Evolutionary conservation across 2,888 invertebrate genomes (phyloP), one percentile per base, ranked within the genome.

Genomic region (Epinotia bilunana): DNA sequence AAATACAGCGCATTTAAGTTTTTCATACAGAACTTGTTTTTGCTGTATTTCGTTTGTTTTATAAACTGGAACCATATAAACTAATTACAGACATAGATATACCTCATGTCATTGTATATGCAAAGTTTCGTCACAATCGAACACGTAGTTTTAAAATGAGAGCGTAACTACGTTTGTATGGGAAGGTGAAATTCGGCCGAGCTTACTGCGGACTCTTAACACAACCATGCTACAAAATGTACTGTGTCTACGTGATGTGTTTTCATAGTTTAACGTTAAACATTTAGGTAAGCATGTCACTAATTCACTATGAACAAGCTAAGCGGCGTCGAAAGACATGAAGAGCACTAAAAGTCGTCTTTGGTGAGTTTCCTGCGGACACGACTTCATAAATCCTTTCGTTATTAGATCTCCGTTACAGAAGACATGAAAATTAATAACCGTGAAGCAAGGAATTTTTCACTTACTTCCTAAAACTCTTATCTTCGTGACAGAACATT

Each of bases 371-470:
- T 89, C 88, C 88, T 86, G 86, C 79, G 74, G 79, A 77, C 79
- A 78, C 77, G 77, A 73, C 79, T 77, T 78, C 78, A 86, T 89
- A 87, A 88, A 90, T 88, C 83, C 79, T 81, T 73, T 73, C 74
- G 80, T 87, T 86, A 90, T 89, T 87, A 86, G 87, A 88, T 86
- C 87, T 86, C 86, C 86, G 86, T 83, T 82, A 78, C 82, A 78
- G 77, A 82, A 83, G 81, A 80, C 82, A 79, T 79, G 79, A 80
- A 73, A 84, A 87, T 87, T 88, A 88, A 88, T 87, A 84, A 83
- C 80, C 81, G 83, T 80, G 81, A 82, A 82, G 79, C 78, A 74
- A 75, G 78, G 78, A 78, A 81, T 43, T 64, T 23, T 7, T 55
- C 0, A 55, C 33, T 55, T 28, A 67, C 68, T 60, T 69, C 60